phyloP scores from a whole-genome alignment of 2,888 invertebrate genomes.

The Andricus curvator region DNA sequence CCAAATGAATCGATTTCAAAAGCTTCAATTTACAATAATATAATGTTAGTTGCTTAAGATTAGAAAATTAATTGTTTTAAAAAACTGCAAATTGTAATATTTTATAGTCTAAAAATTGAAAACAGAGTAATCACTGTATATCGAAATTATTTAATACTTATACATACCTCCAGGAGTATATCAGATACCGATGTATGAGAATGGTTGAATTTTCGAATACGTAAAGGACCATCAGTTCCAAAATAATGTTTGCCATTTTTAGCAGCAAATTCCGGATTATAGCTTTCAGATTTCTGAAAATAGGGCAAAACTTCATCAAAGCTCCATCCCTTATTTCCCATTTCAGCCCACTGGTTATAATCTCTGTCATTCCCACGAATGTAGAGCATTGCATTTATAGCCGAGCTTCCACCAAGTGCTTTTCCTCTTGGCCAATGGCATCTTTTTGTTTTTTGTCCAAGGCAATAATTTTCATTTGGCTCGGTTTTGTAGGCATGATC shows the following conservation, averaged over 20 bases:
- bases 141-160: too few relatives aligned
- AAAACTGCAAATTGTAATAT: too few relatives aligned
- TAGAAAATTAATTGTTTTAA: too few relatives aligned
- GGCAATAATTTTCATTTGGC: slow-evolving; percentile 75
- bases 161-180: too few relatives aligned
- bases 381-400: too few relatives aligned
- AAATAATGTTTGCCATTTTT: slow-evolving; percentile 72
- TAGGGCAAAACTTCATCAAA: too few relatives aligned
- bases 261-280: slow-evolving; percentile 66
- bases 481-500: slow-evolving; percentile 80
- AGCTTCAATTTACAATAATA: too few relatives aligned
- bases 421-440: slow-evolving; percentile 81
- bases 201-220: slow-evolving; percentile 76
- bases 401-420: slow-evolving; percentile 81
- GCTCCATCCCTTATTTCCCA: slow-evolving; percentile 81
- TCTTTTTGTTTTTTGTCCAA: slow-evolving; percentile 68
- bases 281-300: slow-evolving; percentile 62
- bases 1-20: too few relatives aligned
- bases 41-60: too few relatives aligned
- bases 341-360: slow-evolving; percentile 62
- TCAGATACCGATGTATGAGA: slow-evolving; percentile 36
- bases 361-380: too few relatives aligned
- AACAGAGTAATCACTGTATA: too few relatives aligned
- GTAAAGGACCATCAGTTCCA: slow-evolving; percentile 78
- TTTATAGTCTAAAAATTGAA: too few relatives aligned